phyloP scores from a whole-genome alignment of 2,113 vertebrate species.

The Platichthys stellatus region DNA sequence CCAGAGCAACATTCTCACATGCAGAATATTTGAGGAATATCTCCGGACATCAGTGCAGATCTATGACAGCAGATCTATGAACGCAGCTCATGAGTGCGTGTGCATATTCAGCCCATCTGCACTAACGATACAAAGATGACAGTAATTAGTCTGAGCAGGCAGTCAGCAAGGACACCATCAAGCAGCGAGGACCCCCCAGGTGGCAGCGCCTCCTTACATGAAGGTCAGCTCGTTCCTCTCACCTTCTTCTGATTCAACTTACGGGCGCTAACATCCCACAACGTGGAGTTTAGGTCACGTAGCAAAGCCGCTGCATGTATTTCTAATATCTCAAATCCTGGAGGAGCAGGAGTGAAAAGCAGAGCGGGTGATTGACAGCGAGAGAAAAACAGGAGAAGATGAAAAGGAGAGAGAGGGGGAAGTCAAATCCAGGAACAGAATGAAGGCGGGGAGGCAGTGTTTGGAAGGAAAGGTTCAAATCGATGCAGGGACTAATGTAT shows the following conservation, averaged over 20 bases:
- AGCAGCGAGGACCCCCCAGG: constrained; percentile 32
- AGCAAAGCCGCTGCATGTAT: background rate
- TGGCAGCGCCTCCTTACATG: constrained; percentile 25
- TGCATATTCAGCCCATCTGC: constrained; percentile 20
- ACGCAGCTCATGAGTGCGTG: no score
- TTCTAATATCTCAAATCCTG: background rate
- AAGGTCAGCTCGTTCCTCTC: constrained; percentile 36
- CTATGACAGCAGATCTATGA: no score
- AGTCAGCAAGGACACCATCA: constrained; percentile 86
- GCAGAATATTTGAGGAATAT: no score
- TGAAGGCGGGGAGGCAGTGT: constrained; percentile 34
- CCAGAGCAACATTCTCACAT: no score
- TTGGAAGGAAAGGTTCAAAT: constrained; percentile 66
- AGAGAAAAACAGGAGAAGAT: constrained; percentile 27
- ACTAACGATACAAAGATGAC: constrained; percentile 38
- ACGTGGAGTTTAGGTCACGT: constrained; percentile 5
- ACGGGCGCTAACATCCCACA: background rate
- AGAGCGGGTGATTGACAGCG: constrained; percentile 23
- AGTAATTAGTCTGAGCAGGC: constrained; percentile 89
- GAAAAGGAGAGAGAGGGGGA: constrained; percentile 3
- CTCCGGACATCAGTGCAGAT: no score
- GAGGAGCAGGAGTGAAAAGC: background rate
- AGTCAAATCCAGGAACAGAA: constrained; percentile 36
- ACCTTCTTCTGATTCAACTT: constrained; percentile 18
- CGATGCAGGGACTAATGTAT: constrained; percentile 67